Evolutionary conservation across 2,797 vertebrate genomes (phyloP).

Genomic region (Halcyon smyrnensis): DNA sequence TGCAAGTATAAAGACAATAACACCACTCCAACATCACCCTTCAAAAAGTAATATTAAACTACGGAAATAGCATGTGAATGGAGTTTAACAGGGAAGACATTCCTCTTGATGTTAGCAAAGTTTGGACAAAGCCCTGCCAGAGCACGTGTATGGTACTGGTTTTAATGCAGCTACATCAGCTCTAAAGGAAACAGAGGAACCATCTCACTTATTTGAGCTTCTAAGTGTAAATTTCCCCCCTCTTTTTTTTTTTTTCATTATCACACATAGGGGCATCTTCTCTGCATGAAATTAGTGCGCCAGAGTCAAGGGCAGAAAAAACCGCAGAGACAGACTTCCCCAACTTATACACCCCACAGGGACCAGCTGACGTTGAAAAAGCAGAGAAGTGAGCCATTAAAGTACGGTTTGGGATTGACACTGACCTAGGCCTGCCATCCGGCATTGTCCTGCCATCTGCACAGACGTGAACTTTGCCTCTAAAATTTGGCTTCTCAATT

Average conservation of each 20-base stretch:
- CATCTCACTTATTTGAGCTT: background rate
- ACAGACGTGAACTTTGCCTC: conserved; percentile 94
- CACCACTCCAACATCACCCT: background rate
- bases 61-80: background rate
- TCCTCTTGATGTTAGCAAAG: background rate
- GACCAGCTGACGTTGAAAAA: conserved; percentile 80
- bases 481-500: conserved; percentile 95
- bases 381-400: conserved; percentile 85
- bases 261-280: conserved; percentile 31
- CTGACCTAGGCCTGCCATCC: conserved; percentile 88
- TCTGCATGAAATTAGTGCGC: conserved; percentile 74
- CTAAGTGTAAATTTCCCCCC: background rate
- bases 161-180: background rate
- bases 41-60: background rate
- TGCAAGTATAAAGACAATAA: background rate
- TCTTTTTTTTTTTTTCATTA: background rate
- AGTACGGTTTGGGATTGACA: conserved; percentile 87
- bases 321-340: conserved; percentile 68
- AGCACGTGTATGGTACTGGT: background rate
- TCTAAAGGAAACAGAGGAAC: background rate
- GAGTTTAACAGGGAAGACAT: background rate
- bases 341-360: conserved; percentile 77
- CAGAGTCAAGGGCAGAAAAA: conserved; percentile 85
- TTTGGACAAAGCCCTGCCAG: background rate
- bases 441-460: conserved; percentile 94